A percentile compares a stretch with the other conserved stretches of the same genome.
Evolutionary conservation across 2,797 vertebrate genomes (phyloP).

Genomic region (Sebastes minor): DNA sequence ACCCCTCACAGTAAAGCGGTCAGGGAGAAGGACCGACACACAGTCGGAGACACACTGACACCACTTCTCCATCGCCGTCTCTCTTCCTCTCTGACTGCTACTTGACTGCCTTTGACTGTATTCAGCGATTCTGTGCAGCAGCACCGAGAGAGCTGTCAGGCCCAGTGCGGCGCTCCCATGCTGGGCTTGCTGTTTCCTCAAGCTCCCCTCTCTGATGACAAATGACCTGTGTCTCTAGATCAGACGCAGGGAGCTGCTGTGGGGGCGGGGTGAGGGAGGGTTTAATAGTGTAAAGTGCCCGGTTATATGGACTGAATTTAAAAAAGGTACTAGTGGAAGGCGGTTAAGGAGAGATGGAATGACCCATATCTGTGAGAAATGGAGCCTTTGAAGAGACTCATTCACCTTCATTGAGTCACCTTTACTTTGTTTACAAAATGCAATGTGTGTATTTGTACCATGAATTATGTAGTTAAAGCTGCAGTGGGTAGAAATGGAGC

Average conservation of each 20-base stretch:
- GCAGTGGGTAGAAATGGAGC: too few species aligned
- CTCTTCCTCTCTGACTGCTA: conserved; percentile 23
- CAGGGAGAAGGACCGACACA: conserved; percentile 24
- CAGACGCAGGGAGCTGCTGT: conserved; percentile 65
- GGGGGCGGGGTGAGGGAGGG: conserved; percentile 63
- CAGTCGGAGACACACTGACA: conserved; percentile 40
- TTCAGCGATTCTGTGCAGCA: conserved; percentile 53
- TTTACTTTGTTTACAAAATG: conserved; percentile 9
- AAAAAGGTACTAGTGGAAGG: conserved; percentile 49
- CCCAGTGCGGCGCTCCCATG: conserved; percentile 53
- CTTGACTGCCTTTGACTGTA: conserved; percentile 50
- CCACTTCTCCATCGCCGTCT: conserved; percentile 38
- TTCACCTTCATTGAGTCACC: conserved; percentile 48
- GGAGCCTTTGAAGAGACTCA: conserved; percentile 27
- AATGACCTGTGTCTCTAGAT: conserved; percentile 78
- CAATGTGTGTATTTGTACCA: neutral
- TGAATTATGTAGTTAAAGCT: neutral
- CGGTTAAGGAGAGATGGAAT: conserved; percentile 31
- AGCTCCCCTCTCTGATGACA: conserved; percentile 75
- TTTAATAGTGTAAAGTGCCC: conserved; percentile 79
- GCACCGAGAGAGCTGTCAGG: conserved; percentile 60
- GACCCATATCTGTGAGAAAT: conserved; percentile 55
- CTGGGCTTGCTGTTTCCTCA: conserved; percentile 69
- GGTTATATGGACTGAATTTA: conserved; percentile 73
- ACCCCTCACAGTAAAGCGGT: neutral